phyloP scores from a whole-genome alignment of 2,797 vertebrate species.

The Cheirogaleus major region DNA sequence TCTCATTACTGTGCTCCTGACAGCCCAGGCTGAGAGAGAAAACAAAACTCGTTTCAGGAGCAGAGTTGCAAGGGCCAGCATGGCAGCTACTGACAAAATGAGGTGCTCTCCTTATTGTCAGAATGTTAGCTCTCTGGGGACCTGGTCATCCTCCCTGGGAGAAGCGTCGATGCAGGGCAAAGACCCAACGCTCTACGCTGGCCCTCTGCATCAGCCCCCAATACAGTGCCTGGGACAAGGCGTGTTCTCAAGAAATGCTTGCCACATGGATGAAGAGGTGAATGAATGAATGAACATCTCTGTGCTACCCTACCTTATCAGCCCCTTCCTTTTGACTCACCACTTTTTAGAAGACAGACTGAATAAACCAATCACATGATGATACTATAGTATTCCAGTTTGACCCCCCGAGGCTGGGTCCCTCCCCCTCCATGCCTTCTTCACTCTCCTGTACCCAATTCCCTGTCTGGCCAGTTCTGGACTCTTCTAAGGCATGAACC shows the following conservation, averaged over 20 bases:
- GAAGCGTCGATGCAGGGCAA: not conserved
- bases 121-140: not conserved
- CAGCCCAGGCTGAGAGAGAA: not conserved
- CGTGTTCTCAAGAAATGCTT: not conserved
- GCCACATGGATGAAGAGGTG: not conserved
- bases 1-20: slow-evolving; percentile 51
- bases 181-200: accelerated
- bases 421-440: not conserved
- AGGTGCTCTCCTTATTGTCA: not conserved
- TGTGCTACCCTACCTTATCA: not conserved
- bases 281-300: not conserved
- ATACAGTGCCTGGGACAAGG: not conserved
- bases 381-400: not conserved
- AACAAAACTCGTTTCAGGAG: not conserved
- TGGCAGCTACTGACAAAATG: not conserved
- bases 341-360: not conserved
- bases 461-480: not conserved
- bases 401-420: not conserved
- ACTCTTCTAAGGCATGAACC: not conserved
- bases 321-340: not conserved
- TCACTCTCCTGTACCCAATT: not conserved
- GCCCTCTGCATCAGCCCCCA: not conserved
- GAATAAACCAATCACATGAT: not conserved
- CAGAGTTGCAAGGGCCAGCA: not conserved
- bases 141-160: not conserved